phyloP scores from a whole-genome alignment of 2,113 vertebrate genomes.

The Carettochelys insculpta region DNA sequence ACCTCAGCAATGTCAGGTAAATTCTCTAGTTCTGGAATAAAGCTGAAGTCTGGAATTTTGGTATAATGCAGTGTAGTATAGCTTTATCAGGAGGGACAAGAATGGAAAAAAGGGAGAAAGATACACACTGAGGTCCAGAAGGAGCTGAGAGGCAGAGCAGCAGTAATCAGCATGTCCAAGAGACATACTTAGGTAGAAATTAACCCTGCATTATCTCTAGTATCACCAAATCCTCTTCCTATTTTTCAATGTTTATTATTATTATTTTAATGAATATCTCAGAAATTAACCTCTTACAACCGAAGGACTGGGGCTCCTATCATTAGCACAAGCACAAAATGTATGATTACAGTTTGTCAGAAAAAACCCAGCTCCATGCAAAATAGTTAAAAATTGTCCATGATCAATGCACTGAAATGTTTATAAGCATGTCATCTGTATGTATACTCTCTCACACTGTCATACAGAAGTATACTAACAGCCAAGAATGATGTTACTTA shows the following conservation, averaged over 20 bases:
- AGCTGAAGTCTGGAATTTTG: not conserved
- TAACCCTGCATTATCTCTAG: not conserved
- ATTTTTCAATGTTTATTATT: not conserved
- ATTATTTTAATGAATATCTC: not conserved
- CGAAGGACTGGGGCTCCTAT: not conserved
- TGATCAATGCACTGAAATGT: not conserved
- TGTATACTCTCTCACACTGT: not conserved
- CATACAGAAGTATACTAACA: conserved; percentile 14
- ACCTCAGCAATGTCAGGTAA: too few relatives aligned
- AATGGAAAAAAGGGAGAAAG: not conserved
- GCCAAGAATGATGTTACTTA: not conserved
- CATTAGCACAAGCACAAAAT: not conserved
- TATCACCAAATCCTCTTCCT: not conserved
- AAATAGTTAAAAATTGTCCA: rapidly evolving
- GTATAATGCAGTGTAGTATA: not conserved
- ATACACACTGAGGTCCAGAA: not conserved
- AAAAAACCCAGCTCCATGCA: not conserved
- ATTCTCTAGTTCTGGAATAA: not conserved
- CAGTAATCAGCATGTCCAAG: not conserved
- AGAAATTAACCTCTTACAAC: not conserved
- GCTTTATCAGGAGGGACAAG: not conserved
- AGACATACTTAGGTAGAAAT: not conserved
- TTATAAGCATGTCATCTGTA: not conserved
- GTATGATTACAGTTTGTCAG: not conserved
- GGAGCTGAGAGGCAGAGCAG: not conserved